Base-by-base conservation (phyloP, 2,113 vertebrate species). In the Morphnarchus princeps region DNA sequence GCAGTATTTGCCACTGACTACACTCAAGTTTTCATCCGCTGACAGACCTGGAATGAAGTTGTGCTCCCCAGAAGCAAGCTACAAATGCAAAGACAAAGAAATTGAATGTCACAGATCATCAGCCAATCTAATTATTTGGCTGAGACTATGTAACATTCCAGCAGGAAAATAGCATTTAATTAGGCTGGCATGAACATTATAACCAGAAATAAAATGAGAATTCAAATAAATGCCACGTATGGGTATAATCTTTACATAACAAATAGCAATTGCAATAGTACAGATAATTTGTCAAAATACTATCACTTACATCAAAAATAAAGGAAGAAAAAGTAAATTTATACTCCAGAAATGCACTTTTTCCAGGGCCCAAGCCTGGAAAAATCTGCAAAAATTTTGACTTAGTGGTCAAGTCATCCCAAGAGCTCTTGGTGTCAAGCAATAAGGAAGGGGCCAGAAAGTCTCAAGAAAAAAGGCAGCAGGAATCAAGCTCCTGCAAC, bases 131-230 rank as follows among this genome's bases (percentile, higher is more conserved):
- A 93, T 79, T 82, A 94, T 84, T 78, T 92, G 65, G 15, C 74
- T 94, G 32, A 58, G 28, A 54, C 3, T 2, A 86, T 61, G 70
- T 63, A 95, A 58, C 18, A 81, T 69, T 88, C 29, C 78, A 88
- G 25, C 28, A 94, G 62, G 19, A 78, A 96, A 96, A 58, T 1
- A 81, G 21, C n/a, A 89, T 87, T 95, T 96, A 76, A 91, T 87
- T 93, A 95, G n/a, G n/a, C 32, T 87, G 58, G 21, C 25, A 25
- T 61, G 52, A 93, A 58, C 62, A 90, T 61, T 63, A n/a, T 69
- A 93, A 85, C 26, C 20, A 96, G 71, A 91, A 96, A 82, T 55
- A 89, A 85, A 96, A 80, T 79, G 19, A 58, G 14, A 84, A 63
- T 36, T 70, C 29, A 67, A 84, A 38, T 11, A 89, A 52, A 52